Conservation (phyloP, 2,797 vertebrate species). For the Nannoperca australis region DNA sequence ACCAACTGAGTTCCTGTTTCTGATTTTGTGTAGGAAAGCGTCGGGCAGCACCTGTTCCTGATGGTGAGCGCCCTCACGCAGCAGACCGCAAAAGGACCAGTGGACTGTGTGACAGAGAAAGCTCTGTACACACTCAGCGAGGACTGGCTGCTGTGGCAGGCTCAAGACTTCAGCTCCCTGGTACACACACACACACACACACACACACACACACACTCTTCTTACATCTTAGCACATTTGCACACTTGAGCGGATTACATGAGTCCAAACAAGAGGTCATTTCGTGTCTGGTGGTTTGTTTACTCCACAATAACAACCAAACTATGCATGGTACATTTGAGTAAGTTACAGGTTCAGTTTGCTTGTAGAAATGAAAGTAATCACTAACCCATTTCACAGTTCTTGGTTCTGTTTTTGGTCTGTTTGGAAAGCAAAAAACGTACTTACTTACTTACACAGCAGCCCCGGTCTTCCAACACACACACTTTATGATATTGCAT, state of each 20-base stretch:
- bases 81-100: slow-evolving; percentile 93
- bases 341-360: background rate
- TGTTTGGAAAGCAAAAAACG: background rate
- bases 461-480: background rate
- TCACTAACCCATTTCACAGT: slow-evolving; percentile 23
- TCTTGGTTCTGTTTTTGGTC: slow-evolving; percentile 32
- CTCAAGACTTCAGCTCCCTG: slow-evolving; percentile 91
- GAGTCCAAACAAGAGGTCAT: background rate
- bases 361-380: slow-evolving; percentile 15
- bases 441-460: background rate
- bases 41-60: slow-evolving; percentile 94
- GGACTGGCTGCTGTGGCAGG: slow-evolving; percentile 97
- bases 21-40: slow-evolving; percentile 87
- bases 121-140: slow-evolving; percentile 96
- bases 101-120: slow-evolving; percentile 94
- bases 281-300: background rate
- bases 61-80: slow-evolving; percentile 93
- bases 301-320: background rate
- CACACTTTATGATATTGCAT: background rate
- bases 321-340: background rate
- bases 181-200: slow-evolving; percentile 74
- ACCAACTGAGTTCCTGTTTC: background rate
- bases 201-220: slow-evolving; percentile 39
- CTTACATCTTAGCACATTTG: background rate
- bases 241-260: background rate